Evolutionary conservation across 1,140 invertebrate species (phyloP), one percentile per base, ranked within the genome.

Genomic region (Aphelenchoides fujianensis): DNA sequence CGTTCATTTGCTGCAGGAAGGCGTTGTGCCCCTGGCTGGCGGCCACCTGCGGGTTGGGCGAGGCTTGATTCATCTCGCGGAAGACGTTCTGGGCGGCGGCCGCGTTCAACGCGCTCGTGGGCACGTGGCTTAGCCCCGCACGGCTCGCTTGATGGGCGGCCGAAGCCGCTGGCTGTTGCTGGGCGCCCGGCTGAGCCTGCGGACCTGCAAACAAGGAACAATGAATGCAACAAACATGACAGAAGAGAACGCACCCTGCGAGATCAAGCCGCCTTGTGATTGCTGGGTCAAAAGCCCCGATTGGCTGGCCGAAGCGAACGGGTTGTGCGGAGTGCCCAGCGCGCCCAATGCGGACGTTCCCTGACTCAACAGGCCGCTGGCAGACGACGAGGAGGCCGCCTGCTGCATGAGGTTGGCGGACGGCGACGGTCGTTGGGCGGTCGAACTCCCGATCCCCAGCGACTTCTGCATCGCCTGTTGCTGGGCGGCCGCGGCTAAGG

Each of bases 221-320:
- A 16, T 48, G 41, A 48, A 48, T 48, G 41, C 41, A n/a, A n/a
- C n/a, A n/a, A n/a, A n/a, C n/a, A n/a, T n/a, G n/a, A n/a, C n/a
- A n/a, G n/a, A n/a, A n/a, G n/a, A n/a, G n/a, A n/a, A n/a, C n/a
- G 12, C 23, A 48, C 41, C 23, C 23, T 48, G 41, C 23, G 41
- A 48, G 41, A 48, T 48, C 5, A 59, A 32, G 34, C 55, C 55
- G 5, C 55, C 55, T 59, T 59, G 55, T 59, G 55, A 5, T 59
- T 59, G 55, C 19, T 59, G 55, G 34, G 55, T 59, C 5, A 59
- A 19, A 59, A 59, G 55, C 5, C 55, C 55, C 5, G 41, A 48
- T 48, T 59, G 55, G 34, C 5, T 32, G 7, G 55, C 55, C 55
- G 19, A 19, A 7, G 5, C 5, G 19, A 59, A 59, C 55, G 55